Evolutionary conservation across 2,888 invertebrate genomes (phyloP).

Genomic region (Venusia cambrica): DNA sequence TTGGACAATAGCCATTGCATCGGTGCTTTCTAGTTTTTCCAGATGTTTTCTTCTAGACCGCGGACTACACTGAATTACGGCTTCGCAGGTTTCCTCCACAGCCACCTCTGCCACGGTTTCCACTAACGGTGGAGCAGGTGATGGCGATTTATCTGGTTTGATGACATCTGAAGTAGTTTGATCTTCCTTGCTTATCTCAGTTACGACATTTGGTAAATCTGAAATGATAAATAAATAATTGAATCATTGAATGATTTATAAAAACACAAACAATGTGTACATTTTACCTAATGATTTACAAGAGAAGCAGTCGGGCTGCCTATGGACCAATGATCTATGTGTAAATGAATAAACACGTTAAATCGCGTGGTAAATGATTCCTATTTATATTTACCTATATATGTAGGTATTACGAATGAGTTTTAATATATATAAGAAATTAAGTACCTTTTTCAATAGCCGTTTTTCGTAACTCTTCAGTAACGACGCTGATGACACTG

Average conservation of each 20-base stretch:
- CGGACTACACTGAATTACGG: slow-evolving; percentile 84
- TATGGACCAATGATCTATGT: no score
- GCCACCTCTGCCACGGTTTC: slow-evolving; percentile 86
- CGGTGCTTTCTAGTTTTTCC: slow-evolving; percentile 72
- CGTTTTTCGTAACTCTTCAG: slow-evolving; percentile 79
- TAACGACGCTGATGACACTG: slow-evolving; percentile 90
- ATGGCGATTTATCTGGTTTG: slow-evolving; percentile 38
- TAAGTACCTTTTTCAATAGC: slow-evolving; percentile 68
- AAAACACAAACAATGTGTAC: no score
- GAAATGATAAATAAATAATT: slow-evolving; percentile 30
- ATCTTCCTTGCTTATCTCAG: slow-evolving; percentile 50
- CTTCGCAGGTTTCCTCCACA: slow-evolving; percentile 85
- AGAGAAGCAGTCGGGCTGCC: no score
- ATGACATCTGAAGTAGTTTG: slow-evolving; percentile 14
- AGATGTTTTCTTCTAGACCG: slow-evolving; percentile 74
- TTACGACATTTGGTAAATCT: slow-evolving; percentile 48
- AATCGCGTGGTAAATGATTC: no score
- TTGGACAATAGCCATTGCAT: slow-evolving; percentile 69
- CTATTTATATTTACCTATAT: no score
- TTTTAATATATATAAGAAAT: background rate
- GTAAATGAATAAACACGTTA: no score
- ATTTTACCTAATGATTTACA: no score
- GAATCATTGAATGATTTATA: no score
- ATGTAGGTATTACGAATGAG: background rate
- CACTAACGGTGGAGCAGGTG: slow-evolving; percentile 70